Conservation (phyloP, 2,888 invertebrate genomes). For the Patella pellucida region DNA sequence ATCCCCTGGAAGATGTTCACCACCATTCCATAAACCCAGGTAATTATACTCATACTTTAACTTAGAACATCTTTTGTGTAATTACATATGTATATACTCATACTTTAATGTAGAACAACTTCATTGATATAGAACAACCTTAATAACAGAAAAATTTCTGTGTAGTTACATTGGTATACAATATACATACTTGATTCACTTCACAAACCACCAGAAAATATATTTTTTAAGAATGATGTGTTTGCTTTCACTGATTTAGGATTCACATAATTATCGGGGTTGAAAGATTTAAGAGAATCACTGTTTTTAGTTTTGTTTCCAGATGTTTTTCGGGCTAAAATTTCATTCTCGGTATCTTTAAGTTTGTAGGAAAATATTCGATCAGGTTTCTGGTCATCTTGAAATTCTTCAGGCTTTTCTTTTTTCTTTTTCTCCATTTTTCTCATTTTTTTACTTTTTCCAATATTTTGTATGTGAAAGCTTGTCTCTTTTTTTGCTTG, state of each 20-base stretch:
- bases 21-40: no score
- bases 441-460: slow-evolving; percentile 81
- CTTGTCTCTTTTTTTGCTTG: slow-evolving; percentile 89
- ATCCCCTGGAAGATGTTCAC: no score
- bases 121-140: no score
- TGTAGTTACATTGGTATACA: no score
- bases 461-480: slow-evolving; percentile 83
- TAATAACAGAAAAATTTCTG: no score
- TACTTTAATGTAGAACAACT: no score
- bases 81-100: no score
- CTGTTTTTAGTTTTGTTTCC: slow-evolving; percentile 23
- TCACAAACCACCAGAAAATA: slow-evolving; percentile 50
- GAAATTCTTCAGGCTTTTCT: slow-evolving; percentile 32
- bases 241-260: slow-evolving; percentile 23
- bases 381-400: slow-evolving; percentile 22
- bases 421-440: slow-evolving; percentile 38
- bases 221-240: slow-evolving; percentile 50
- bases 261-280: neutral
- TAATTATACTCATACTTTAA: no score
- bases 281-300: neutral
- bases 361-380: slow-evolving; percentile 31
- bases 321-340: slow-evolving; percentile 35
- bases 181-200: no score
- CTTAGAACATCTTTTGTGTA: no score
- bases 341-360: slow-evolving; percentile 59